Evolutionary conservation across 2,113 vertebrate species (phyloP), one percentile per base, ranked within the genome.

Genomic region (Galeopterus variegatus): DNA sequence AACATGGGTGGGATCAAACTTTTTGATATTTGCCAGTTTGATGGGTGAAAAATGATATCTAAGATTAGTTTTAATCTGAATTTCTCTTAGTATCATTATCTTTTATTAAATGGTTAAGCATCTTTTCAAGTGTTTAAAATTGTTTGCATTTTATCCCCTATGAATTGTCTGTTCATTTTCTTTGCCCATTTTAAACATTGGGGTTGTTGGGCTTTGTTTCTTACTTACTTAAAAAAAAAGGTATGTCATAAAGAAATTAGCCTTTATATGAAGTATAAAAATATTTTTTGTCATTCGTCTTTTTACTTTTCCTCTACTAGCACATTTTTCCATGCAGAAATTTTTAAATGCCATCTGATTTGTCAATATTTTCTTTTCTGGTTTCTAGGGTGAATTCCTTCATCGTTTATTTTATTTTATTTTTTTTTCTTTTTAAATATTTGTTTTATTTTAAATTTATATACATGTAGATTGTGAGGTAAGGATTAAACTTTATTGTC

Each of bases 21-120:
- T 87, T 84, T 69, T 70, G 6, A 52, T 72, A 92, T 48, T 84
- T 79, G n/a, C 21, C 65, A 91, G 50, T 70, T 86, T 62, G 54
- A 88, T 96, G 82, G 5, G 3, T 75, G 26, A 88, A 75, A 95
- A 93, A 48, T 84, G 2, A 45, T 93, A 86, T 14, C 3, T 65
- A 84, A 83, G 19, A 58, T 73, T 95, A 91, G 41, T 95, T 96
- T 96, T 85, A 85, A 82, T 72, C 33, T 82, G 33, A 94, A 81
- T 93, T 94, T 92, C 56, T 96, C 45, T 97, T 54, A 81, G 19
- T 90, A 62, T 45, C 91, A 86, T 96, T 86, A 60, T 85, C 54
- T 93, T 89, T 90, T 75, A 83, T 90, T 84, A 75, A 86, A 82
- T 45, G 48, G 48, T 73, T 93, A 93, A 93, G 60, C 52, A 60